Percentiles rank a stretch among this genome's conserved stretches.
phyloP scores from a whole-genome alignment of 2,797 vertebrate species.

The Brachyrhaphis roseni region DNA sequence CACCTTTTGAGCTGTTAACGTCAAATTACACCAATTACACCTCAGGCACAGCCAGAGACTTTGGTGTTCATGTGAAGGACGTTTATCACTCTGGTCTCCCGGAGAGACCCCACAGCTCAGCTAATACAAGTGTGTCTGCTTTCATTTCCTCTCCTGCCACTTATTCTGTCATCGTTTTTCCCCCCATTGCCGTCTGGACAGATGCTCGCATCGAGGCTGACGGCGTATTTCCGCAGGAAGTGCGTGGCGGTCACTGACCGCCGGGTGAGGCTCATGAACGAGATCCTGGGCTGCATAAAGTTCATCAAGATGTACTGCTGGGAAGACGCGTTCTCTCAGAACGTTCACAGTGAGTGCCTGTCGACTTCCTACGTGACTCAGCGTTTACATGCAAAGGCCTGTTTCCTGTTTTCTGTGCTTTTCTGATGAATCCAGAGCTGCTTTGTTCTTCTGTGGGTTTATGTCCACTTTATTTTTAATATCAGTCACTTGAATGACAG shows the following conservation, averaged over 20 bases:
- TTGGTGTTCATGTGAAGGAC: slow-evolving; percentile 59
- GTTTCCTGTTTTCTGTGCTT: slow-evolving; percentile 33
- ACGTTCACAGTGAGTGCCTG: slow-evolving; percentile 80
- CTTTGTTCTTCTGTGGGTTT: slow-evolving; percentile 23
- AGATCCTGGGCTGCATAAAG: slow-evolving; percentile 85
- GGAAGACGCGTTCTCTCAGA: slow-evolving; percentile 84
- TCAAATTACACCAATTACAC: slow-evolving; percentile 49
- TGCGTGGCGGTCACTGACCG: slow-evolving; percentile 84
- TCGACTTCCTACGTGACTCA: slow-evolving; percentile 31
- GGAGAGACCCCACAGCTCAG: slow-evolving; percentile 51
- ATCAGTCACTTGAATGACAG: slow-evolving; percentile 43
- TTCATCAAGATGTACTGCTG: slow-evolving; percentile 92
- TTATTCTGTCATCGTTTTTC: slow-evolving; percentile 64
- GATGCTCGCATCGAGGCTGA: slow-evolving; percentile 85
- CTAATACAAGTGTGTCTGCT: slow-evolving; percentile 74
- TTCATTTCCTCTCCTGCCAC: slow-evolving; percentile 76
- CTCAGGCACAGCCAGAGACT: slow-evolving; percentile 42
- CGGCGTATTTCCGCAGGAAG: slow-evolving; percentile 85
- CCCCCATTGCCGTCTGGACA: slow-evolving; percentile 64
- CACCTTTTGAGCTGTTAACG: slow-evolving; percentile 48
- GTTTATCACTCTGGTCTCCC: slow-evolving; percentile 60
- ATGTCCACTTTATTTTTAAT: slow-evolving; percentile 40
- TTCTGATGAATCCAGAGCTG: background rate
- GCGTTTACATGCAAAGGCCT: slow-evolving; percentile 9
- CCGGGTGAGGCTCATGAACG: slow-evolving; percentile 86